Evolutionary conservation across 2,113 vertebrate species (phyloP).

Genomic region (Smithornis capensis): DNA sequence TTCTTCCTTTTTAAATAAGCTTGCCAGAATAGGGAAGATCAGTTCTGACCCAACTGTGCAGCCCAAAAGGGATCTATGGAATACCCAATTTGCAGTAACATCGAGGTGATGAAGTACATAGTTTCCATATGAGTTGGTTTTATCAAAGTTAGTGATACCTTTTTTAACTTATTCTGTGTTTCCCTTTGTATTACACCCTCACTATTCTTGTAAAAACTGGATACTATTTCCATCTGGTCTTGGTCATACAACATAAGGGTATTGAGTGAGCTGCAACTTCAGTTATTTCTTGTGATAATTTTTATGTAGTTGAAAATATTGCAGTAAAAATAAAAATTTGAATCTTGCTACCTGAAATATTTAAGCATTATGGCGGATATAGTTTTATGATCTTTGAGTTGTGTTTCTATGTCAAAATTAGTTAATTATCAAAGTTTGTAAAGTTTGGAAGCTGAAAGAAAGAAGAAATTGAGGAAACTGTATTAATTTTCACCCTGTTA

Average conservation of each 20-base stretch:
- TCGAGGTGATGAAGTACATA: not conserved
- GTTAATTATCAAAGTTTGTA: not conserved
- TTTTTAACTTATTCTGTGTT: not conserved
- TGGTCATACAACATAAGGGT: not conserved
- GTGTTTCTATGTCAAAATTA: not conserved
- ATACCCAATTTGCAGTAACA: not conserved
- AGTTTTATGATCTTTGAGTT: not conserved
- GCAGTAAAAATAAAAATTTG: not conserved
- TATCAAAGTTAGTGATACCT: not conserved
- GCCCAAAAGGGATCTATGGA: not conserved
- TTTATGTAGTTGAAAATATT: not conserved
- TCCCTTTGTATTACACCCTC: not conserved
- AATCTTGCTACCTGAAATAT: not conserved
- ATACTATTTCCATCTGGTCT: not conserved
- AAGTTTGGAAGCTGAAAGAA: not conserved
- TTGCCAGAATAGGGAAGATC: not conserved
- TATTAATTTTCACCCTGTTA: not conserved
- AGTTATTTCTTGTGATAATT: not conserved
- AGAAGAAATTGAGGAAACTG: not conserved
- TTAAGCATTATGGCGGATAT: not conserved
- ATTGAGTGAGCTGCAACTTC: not conserved
- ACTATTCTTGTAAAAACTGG: not conserved
- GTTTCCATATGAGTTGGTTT: not conserved
- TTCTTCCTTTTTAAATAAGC: not conserved
- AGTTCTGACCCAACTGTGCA: not conserved